phyloP scores from a whole-genome alignment of 37 sponge, comb jelly and placozoan species.

The Trichoplax adhaerens region DNA sequence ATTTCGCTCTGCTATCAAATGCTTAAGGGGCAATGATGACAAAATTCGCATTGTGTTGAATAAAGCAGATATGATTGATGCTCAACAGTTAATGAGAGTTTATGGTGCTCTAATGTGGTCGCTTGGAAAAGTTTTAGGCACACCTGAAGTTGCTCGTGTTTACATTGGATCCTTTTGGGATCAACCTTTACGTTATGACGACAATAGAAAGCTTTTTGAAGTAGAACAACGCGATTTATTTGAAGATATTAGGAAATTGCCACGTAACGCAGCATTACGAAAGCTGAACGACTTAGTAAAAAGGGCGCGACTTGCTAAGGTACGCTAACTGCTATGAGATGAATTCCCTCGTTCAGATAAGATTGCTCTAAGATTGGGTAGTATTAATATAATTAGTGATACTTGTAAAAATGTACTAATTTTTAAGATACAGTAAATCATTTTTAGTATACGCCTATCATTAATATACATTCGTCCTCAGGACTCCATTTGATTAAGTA shows the following conservation, averaged over 20 bases:
- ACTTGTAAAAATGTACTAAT: no score
- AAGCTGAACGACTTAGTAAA: conserved; percentile 90
- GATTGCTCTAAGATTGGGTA: no score
- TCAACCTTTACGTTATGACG: conserved; percentile 48
- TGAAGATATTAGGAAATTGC: conserved; percentile 70
- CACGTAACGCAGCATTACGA: conserved; percentile 69
- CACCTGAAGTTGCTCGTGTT: conserved; percentile 90
- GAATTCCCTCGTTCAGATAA: no score
- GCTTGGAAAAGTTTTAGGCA: conserved; percentile 79
- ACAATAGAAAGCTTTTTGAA: conserved; percentile 72
- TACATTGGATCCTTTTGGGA: conserved; percentile 99
- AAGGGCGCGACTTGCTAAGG: conserved; percentile 74
- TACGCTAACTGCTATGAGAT: no score
- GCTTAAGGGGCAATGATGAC: conserved; percentile 65
- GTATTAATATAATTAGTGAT: no score
- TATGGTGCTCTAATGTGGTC: conserved; percentile 99
- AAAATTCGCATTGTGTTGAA: conserved; percentile 93
- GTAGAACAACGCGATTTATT: conserved; percentile 94
- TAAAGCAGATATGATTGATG: conserved; percentile 83
- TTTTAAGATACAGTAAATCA: no score
- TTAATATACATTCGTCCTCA: no score
- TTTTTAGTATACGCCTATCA: no score
- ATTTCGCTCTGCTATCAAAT: conserved; percentile 72
- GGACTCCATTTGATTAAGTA: no score
- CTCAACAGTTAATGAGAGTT: conserved; percentile 98